Evolutionary conservation across 37 sponge, comb jelly and placozoan species (phyloP), one percentile per base, ranked within the genome.

Genomic region (Beroe ovata): DNA sequence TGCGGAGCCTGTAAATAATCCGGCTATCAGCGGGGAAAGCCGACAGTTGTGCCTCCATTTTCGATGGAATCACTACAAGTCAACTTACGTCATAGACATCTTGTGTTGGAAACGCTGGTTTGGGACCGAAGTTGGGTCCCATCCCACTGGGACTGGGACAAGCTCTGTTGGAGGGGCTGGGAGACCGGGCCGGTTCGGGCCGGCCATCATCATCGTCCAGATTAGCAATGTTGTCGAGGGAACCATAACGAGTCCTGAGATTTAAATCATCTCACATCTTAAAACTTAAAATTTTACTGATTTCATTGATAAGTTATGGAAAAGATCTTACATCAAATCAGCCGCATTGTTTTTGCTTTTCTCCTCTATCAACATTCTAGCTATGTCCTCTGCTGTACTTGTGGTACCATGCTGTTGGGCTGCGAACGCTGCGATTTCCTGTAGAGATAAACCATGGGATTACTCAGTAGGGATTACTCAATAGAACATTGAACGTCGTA

Each of bases 331-430:
- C 54, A 77, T 77, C 22, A 77, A 36, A 21, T 77, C 84, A 41
- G 54, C 84, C 19, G n/a, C 47, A 8, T 30, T 36, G 38, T 77
- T 77, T 21, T 36, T 39, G 47, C 54, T 23, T 20, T 77, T 77
- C 23, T 77, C 36, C 54, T 77, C 84, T 42, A 77, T 77, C 29
- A 77, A 26, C 84, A 77, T 77, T 29, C 84, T 39, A 14, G 84
- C 84, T 6, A 77, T 77, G 28, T 77, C 84, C 84, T 77, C 54
- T 36, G 84, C 84, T n/a, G 84, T 77, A 41, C 84, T 42, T n/a
- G 84, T 42, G 2, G 42, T 77, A 1, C 84, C 84, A 40, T 77
- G 84, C 22, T 77, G 84, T 19, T 42, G 42, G 2, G 84, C 84
- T 11, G 84, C 84, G 3, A 32, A 42, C 25, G 84, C 84, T 22